A percentile compares a stretch with the other conserved stretches of the same genome.
Evolutionary conservation across 2,113 vertebrate species (phyloP).

Genomic region (Progne subis): DNA sequence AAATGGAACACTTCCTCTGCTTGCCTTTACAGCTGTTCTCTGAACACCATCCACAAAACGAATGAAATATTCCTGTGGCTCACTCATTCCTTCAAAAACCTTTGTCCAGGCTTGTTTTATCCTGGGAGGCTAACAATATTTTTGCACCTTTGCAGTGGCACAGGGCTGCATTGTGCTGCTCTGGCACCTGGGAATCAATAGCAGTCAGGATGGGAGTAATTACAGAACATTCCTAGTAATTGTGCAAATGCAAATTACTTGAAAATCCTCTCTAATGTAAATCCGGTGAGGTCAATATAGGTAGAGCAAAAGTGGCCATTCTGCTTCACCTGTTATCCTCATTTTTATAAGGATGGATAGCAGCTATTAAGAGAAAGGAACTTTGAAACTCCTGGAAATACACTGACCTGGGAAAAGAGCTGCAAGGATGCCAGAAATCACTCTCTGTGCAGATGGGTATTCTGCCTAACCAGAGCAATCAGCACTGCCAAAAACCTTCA

Average conservation of each 20-base stretch:
- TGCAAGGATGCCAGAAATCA: not conserved
- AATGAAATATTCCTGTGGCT: not conserved
- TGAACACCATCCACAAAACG: not conserved
- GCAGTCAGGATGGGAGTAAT: not conserved
- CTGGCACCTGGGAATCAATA: not conserved
- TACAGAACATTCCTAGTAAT: not conserved
- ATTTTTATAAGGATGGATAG: conserved; percentile 29
- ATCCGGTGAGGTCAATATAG: conserved; percentile 36
- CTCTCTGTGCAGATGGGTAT: not conserved
- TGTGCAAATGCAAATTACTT: conserved; percentile 35
- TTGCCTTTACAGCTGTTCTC: not conserved
- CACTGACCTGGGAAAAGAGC: conserved; percentile 6
- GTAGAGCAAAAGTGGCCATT: conserved; percentile 4
- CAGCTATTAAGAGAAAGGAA: not conserved
- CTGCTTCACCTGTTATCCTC: not conserved
- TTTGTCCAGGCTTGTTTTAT: not conserved
- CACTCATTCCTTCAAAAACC: not conserved
- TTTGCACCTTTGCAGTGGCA: not conserved
- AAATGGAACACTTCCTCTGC: conserved; percentile 7
- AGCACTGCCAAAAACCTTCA: not conserved
- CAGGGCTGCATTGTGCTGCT: not conserved
- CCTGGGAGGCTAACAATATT: not conserved
- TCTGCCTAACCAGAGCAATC: not conserved
- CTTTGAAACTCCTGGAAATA: conserved; percentile 2
- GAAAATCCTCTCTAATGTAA: conserved; percentile 35